Base-by-base conservation (phyloP, 2,113 vertebrate species). In the Lycaon pictus region DNA sequence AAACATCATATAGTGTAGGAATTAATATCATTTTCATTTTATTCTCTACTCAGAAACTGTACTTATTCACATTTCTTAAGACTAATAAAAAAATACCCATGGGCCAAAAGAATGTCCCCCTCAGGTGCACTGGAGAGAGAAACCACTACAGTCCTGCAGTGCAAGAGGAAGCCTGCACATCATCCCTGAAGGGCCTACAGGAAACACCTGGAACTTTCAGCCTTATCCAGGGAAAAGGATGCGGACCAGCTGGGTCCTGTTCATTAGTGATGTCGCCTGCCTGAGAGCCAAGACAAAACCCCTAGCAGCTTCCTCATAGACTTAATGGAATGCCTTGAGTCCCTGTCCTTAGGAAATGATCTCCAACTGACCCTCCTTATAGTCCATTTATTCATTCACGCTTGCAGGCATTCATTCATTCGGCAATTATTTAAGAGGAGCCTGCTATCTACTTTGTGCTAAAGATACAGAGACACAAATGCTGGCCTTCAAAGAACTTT, bases 181-280 rank as follows among this genome's bases (percentile, higher is more conserved):
- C 55, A 0, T 13, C 55, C 88, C 76, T 11, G 12, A 37, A 3
- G 15, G 25, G 3, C 13, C n/a, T 12, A 0, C 3, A 1, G 55
- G 17, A 20, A 43, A 16, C 3, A 4, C 77, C 43, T 56, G 37
- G 23, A 15, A 11, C 79, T 2, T 0, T 6, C 56, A 22, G 25
- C 76, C 53, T 17, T 0, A 0, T 35, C 67, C 58, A 12, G 53
- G 29, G 32, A n/a, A 35, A 48, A 55, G 87, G 60, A 17, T 0
- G 13, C 0, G 10, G 92, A 4, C 51, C 8, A 51, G n/a, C 35
- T 1, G 35, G 3, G 43, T 9, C 60, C 55, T 11, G 60, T 0
- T 12, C 4, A 2, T 1, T 3, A 22, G 79, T 0, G 20, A 17
- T 0, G 27, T 7, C 8, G 56, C 29, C 0, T 19, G 1, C n/a